Evolutionary conservation across 2,888 invertebrate species (phyloP).

Genomic region (Orthosia cruda): DNA sequence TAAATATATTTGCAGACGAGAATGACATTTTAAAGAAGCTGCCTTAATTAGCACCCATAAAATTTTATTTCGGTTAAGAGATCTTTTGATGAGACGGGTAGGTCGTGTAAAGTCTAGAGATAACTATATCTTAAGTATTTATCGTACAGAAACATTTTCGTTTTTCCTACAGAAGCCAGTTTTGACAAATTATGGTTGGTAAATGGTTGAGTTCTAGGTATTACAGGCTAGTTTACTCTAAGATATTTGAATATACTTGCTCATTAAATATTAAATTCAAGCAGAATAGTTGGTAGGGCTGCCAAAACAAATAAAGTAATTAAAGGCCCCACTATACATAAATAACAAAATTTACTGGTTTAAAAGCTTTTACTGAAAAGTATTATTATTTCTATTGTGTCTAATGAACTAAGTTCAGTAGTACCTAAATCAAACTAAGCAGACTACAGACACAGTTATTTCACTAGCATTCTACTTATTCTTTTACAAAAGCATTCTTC

Average conservation of each 20-base stretch:
- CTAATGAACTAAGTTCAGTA: too few species aligned
- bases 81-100: not conserved
- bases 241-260: not conserved
- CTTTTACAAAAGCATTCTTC: conserved; percentile 8
- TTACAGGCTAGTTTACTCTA: not conserved
- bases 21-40: too few species aligned
- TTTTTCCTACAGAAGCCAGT: not conserved
- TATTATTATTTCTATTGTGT: too few species aligned
- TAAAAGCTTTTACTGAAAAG: too few species aligned
- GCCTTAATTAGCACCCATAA: too few species aligned
- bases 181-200: not conserved
- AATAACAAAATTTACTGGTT: too few species aligned
- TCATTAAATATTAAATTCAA: not conserved
- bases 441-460: conserved; percentile 4
- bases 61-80: not conserved
- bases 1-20: too few species aligned
- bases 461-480: not conserved
- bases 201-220: not conserved
- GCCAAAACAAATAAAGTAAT: not conserved
- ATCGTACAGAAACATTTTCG: not conserved
- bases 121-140: too few species aligned
- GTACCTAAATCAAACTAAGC: not conserved
- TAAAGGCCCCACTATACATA: too few species aligned
- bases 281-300: conserved; percentile 6
- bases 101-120: not conserved